Evolutionary conservation across 2,888 invertebrate genomes (phyloP), one percentile per base, ranked within the genome.

Genomic region (Eupithecia pulchellata): DNA sequence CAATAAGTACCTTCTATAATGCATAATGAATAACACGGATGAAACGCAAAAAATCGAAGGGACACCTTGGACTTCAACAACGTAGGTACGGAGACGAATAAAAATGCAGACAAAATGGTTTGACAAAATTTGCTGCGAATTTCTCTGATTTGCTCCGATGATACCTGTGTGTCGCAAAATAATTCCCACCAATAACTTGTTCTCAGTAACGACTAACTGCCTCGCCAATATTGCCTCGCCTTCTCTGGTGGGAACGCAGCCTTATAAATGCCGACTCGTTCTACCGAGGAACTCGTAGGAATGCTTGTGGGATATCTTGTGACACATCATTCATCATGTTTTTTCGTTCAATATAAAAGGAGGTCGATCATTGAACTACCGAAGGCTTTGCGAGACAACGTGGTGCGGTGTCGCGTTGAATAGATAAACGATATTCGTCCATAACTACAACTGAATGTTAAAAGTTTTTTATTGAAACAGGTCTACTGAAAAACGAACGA

Each of bases 291-390:
- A 34, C 34, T 61, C 61, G 55, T 65, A 62, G 13, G 69, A 67
- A 69, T 62, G 61, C 64, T 57, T 52, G 55, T 20, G 64, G 69
- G 61, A 73, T 73, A 73, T 75, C 69, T 72, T 73, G 68, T 73
- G 70, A 72, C 75, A 73, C 74, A 66, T 71, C 73, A 73, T 75
- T 75, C 69, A 75, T 75, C 70, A 77, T 73, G 68, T 75, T 73
- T 70, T 73, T 73, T 67, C 67, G 64, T 67, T 73, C 69, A 73
- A 64, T 70, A 73, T 73, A 66, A 69, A 73, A 60, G 69, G 36
- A 66, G 69, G 69, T 67, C 69, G 73, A 73, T 69, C 57, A 60
- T n/a, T 36, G 52, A 52, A 32, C 14, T 25, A 8, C 34, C 17
- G 32, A 32, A 25, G 34, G 34, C n/a, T 13, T 11, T 4, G 34